A percentile compares a stretch with the other conserved stretches of the same genome.
phyloP scores from a whole-genome alignment of 2,113 vertebrate genomes.

The Sus scrofa region DNA sequence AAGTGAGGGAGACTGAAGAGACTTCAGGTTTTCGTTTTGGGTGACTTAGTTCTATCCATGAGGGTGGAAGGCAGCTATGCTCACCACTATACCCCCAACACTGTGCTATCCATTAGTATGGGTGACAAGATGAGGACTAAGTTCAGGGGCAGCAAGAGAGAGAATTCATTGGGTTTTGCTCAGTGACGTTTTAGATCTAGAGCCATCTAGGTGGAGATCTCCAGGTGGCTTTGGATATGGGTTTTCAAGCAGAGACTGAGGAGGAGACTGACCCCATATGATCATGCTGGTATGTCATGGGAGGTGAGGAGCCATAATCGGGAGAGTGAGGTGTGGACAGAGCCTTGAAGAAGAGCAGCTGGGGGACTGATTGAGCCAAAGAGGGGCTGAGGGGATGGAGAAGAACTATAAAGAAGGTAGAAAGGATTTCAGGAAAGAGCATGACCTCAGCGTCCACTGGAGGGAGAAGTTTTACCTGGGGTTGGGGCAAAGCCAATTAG shows the following conservation, averaged over 20 bases:
- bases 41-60: neutral
- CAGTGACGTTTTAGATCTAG: neutral
- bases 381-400: neutral
- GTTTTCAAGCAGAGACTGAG: neutral
- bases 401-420: neutral
- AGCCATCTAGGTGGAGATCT: neutral
- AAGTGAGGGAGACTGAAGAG: neutral
- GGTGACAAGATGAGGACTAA: neutral
- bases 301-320: neutral
- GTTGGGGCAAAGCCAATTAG: neutral
- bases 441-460: too few relatives aligned
- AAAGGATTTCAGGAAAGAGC: neutral
- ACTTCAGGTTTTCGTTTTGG: neutral
- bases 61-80: constrained; percentile 89
- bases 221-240: neutral
- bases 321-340: neutral
- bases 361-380: neutral
- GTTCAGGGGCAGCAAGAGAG: neutral
- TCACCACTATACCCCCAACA: constrained; percentile 91
- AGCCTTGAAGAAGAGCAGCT: neutral
- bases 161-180: neutral
- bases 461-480: too few relatives aligned
- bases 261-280: too few relatives aligned
- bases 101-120: rapidly evolving
- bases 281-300: neutral